Evolutionary conservation across 2,797 vertebrate genomes (phyloP).

Genomic region (Galagoides demidoff): DNA sequence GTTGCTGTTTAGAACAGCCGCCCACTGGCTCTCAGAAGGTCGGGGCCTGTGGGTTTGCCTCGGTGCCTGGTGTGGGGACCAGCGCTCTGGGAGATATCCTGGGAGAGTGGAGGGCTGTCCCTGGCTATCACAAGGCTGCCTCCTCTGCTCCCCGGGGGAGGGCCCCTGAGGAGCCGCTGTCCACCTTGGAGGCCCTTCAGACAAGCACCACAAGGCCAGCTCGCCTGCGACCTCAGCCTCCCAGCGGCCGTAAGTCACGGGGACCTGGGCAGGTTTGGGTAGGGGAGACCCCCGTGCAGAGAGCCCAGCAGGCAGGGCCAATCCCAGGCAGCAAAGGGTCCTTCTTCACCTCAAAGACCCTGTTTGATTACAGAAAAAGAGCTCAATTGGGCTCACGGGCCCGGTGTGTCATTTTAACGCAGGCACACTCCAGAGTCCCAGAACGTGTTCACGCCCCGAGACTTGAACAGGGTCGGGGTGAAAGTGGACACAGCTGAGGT

Average conservation of each 20-base stretch:
- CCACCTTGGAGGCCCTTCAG: rapidly evolving
- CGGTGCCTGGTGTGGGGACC: rapidly evolving
- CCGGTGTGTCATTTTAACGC: rapidly evolving
- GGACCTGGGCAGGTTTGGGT: rapidly evolving
- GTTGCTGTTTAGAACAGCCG: neutral
- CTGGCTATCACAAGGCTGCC: rapidly evolving
- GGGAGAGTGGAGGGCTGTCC: neutral
- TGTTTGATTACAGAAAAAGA: rapidly evolving
- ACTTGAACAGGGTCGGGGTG: neutral
- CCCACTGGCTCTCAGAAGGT: neutral
- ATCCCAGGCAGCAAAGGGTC: rapidly evolving
- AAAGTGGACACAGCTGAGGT: neutral
- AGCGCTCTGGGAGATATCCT: neutral
- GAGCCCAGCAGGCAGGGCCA: rapidly evolving
- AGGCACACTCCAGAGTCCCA: rapidly evolving
- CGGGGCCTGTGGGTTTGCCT: neutral
- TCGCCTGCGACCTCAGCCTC: rapidly evolving
- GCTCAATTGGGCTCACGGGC: neutral
- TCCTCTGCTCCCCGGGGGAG: rapidly evolving
- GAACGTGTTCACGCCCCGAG: rapidly evolving
- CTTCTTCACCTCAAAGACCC: rapidly evolving
- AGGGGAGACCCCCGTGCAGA: neutral
- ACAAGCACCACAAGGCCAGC: neutral
- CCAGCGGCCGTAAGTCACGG: neutral
- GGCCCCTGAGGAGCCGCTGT: rapidly evolving